phyloP scores from a whole-genome alignment of 2,797 vertebrate species.

The Trachurus trachurus region DNA sequence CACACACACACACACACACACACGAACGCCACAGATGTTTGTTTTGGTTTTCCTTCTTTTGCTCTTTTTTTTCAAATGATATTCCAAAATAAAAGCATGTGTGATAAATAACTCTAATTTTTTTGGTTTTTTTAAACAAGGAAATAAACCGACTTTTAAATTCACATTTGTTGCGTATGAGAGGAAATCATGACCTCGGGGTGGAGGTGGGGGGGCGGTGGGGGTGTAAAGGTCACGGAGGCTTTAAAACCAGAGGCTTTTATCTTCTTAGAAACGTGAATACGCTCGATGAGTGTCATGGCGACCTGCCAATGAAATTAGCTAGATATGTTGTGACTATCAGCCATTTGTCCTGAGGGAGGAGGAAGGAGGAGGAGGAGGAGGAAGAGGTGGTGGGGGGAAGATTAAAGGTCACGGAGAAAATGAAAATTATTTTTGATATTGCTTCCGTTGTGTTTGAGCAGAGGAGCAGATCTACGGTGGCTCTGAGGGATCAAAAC shows the following conservation, averaged over 20 bases:
- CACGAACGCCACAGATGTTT: too few relatives aligned
- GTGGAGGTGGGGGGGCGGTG: slow-evolving; percentile 12
- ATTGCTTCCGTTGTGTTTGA: too few relatives aligned
- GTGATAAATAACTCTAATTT: too few relatives aligned
- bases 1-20: too few relatives aligned
- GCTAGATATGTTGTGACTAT: slow-evolving; percentile 6
- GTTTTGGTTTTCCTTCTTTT: not conserved
- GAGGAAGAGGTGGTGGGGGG: not conserved
- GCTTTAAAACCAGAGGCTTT: slow-evolving; percentile 37
- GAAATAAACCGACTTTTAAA: not conserved
- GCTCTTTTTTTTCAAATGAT: not conserved
- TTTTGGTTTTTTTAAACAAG: too few relatives aligned
- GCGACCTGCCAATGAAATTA: slow-evolving; percentile 28
- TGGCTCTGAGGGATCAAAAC: too few relatives aligned
- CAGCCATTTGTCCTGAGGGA: not conserved
- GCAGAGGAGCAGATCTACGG: too few relatives aligned
- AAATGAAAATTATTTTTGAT: not conserved
- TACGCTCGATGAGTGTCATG: slow-evolving; percentile 28
- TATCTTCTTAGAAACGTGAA: slow-evolving; percentile 20
- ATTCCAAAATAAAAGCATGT: not conserved
- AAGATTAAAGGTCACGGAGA: slow-evolving; percentile 13
- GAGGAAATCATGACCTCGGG: slow-evolving; percentile 24
- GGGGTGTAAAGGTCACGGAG: slow-evolving; percentile 36
- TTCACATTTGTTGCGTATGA: not conserved
- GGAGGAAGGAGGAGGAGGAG: too few relatives aligned